Evolutionary conservation across 2,113 vertebrate species (phyloP).

Genomic region (Larimichthys crocea): DNA sequence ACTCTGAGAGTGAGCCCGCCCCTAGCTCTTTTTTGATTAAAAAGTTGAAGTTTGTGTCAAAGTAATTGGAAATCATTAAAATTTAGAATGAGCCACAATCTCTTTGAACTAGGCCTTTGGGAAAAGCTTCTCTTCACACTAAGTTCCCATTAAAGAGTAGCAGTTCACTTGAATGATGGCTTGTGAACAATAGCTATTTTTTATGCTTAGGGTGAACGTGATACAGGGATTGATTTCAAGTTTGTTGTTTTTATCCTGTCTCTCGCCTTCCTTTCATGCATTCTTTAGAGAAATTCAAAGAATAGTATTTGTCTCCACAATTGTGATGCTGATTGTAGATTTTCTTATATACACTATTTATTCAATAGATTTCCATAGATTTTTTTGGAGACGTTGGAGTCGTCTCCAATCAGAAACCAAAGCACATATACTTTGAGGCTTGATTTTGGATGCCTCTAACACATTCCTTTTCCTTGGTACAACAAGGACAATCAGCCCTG

Average conservation of each 20-base stretch:
- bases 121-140: constrained; percentile 37
- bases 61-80: constrained; percentile 75
- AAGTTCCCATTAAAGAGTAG: constrained; percentile 48
- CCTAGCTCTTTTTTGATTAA: constrained; percentile 66
- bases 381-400: neutral
- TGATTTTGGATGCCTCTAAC: constrained; percentile 43
- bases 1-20: constrained; percentile 36
- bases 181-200: constrained; percentile 28
- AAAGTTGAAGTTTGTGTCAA: constrained; percentile 66
- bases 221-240: constrained; percentile 14
- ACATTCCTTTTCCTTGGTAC: constrained; percentile 33
- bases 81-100: constrained; percentile 59
- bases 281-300: neutral
- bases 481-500: constrained; percentile 64
- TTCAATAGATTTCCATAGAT: too few species aligned
- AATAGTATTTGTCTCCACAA: neutral
- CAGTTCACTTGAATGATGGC: constrained; percentile 1
- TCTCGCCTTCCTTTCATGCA: neutral
- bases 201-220: constrained; percentile 5
- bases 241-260: constrained; percentile 3
- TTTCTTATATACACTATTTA: too few species aligned
- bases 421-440: constrained; percentile 16
- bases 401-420: constrained; percentile 4
- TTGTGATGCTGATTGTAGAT: too few species aligned
- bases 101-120: constrained; percentile 66